Percentiles rank a stretch among this genome's conserved stretches.
These are phyloP conservation scores for Parnassius glacialis DNA, from an alignment of 2,888 invertebrate genomes.

Conservation along the genomic window DNA sequence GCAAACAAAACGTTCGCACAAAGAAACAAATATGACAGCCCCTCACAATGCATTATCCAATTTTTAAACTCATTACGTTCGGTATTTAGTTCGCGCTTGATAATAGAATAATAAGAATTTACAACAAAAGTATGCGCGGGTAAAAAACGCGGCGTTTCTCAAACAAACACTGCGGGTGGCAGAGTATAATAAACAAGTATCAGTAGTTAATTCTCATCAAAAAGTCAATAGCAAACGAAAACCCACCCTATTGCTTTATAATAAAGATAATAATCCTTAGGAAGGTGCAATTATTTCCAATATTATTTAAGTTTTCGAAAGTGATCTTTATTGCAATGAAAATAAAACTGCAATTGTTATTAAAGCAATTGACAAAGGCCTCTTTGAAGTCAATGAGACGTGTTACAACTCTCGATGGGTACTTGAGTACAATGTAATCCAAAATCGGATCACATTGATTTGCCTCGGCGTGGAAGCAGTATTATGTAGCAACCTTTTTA, in stretches of 20 bases:
- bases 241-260: not conserved
- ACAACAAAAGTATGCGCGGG: slow-evolving; percentile 39
- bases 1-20: slow-evolving; percentile 33
- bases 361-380: slow-evolving; percentile 18
- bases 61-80: slow-evolving; percentile 58
- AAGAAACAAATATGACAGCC: slow-evolving; percentile 36
- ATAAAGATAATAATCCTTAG: not conserved
- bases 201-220: slow-evolving; percentile 20
- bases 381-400: slow-evolving; percentile 31
- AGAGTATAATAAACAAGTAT: slow-evolving; percentile 32
- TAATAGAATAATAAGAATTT: slow-evolving; percentile 45
- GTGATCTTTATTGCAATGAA: not conserved
- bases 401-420: slow-evolving; percentile 26
- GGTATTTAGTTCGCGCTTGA: slow-evolving; percentile 50
- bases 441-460: slow-evolving; percentile 36
- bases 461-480: slow-evolving; percentile 17
- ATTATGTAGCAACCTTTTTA: slow-evolving; percentile 6
- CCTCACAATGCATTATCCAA: slow-evolving; percentile 49
- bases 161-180: slow-evolving; percentile 61
- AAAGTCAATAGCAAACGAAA: not conserved
- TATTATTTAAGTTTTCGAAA: not conserved
- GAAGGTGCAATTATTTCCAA: not conserved
- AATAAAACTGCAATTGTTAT: slow-evolving; percentile 2
- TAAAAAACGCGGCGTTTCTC: slow-evolving; percentile 43
- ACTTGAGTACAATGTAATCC: slow-evolving; percentile 21